Conservation (phyloP, 1,140 invertebrate genomes). For the Dendrolimus kikuchii region DNA sequence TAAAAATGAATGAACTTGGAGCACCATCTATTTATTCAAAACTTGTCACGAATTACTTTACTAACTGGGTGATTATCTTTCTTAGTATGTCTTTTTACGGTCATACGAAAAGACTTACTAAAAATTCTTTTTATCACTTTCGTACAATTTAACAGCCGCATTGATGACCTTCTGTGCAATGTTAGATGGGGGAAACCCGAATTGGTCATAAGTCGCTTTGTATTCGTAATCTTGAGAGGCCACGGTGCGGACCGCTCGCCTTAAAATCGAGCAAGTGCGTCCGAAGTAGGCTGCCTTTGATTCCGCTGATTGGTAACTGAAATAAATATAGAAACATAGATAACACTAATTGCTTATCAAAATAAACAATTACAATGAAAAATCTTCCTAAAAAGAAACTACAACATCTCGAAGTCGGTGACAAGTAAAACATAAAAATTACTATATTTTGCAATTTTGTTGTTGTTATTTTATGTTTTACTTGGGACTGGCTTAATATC, state of each 20-base stretch:
- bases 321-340: not conserved
- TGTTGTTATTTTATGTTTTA: too few relatives aligned
- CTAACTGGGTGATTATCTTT: too few relatives aligned
- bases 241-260: constrained; percentile 25
- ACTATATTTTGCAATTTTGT: too few relatives aligned
- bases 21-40: too few relatives aligned
- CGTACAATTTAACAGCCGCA: constrained; percentile 13
- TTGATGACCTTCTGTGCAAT: constrained; percentile 28
- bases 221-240: constrained; percentile 26
- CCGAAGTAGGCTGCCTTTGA: constrained; percentile 24
- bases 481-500: too few relatives aligned
- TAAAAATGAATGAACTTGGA: too few relatives aligned
- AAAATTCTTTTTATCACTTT: constrained; percentile 12
- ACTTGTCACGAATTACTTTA: too few relatives aligned
- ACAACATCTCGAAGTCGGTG: too few relatives aligned
- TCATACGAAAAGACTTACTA: not conserved
- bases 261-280: constrained; percentile 21
- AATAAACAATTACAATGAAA: too few relatives aligned
- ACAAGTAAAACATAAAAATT: too few relatives aligned
- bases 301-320: constrained; percentile 24
- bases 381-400: too few relatives aligned
- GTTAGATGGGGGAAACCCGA: constrained; percentile 19
- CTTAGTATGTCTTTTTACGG: too few relatives aligned
- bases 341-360: not conserved
- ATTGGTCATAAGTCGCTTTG: constrained; percentile 28